Evolutionary conservation across 1,140 invertebrate species (phyloP), one percentile per base, ranked within the genome.

Genomic region (Diabrotica virgifera): DNA sequence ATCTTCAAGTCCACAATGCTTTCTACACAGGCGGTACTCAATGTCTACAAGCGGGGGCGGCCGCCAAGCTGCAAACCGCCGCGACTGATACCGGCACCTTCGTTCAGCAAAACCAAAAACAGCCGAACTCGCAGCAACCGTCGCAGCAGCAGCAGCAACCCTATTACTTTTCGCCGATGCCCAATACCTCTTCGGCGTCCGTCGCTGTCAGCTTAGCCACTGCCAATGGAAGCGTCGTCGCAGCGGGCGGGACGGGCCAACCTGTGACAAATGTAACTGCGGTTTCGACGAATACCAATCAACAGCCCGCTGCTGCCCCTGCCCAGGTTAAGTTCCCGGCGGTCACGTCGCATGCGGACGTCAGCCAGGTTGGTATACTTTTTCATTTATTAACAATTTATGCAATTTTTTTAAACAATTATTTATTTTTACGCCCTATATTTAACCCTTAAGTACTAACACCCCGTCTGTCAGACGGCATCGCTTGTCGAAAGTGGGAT

Each of bases 351-450:
- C 75, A 76, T 57, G 70, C 75, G 40, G 80, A 83, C 74, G 82
- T 82, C 65, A 80, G 78, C 68, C 80, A 82, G 79, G 81, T 81
- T 72, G 68, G 59, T 60, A 11, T 24, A 24, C 4, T 24, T 24
- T 24, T 24, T 24, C 1, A 24, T 24, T 24, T 24, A 24, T 24
- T 24, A 24, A 24, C 24, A 24, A 24, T 24, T n/a, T n/a, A 24
- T 24, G 24, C 24, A 24, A 24, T 24, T 24, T 24, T 24, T 24
- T 2, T 24, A 24, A 24, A 24, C 1, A 24, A 24, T 2, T 2
- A 24, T 24, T 24, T 24, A 1, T 2, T 24, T 24, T 24, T 24
- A 24, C 24, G 4, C 24, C 24, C 24, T 24, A 24, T n/a, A n/a
- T n/a, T n/a, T n/a, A n/a, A n/a, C n/a, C n/a, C n/a, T n/a, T n/a